Conservation (phyloP, 1,140 invertebrate genomes). For the Sogatella furcifera region DNA sequence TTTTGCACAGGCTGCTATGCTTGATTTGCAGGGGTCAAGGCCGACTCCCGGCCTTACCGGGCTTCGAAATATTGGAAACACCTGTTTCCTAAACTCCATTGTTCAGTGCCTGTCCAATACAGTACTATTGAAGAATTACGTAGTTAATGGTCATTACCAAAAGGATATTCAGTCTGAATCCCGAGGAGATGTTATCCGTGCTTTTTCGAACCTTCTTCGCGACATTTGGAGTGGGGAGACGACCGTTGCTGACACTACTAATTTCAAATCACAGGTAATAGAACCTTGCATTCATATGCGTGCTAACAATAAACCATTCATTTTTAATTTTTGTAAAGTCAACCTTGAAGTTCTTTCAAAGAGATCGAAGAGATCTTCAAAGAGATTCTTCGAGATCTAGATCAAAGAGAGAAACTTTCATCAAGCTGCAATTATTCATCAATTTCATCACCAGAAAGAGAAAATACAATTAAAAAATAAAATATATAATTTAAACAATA, state of each 20-base stretch:
- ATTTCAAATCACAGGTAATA: slow-evolving; percentile 66
- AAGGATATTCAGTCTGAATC: slow-evolving; percentile 66
- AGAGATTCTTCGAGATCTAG: no score
- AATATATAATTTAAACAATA: no score
- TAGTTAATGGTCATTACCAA: slow-evolving; percentile 51
- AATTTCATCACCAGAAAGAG: no score
- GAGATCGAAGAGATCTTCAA: no score
- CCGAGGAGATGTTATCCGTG: slow-evolving; percentile 74
- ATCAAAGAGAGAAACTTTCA: no score
- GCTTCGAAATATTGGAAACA: slow-evolving; percentile 86
- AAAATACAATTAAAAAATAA: no score
- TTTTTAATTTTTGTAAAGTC: no score
- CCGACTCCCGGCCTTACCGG: slow-evolving; percentile 57
- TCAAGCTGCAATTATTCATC: no score
- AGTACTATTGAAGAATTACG: slow-evolving; percentile 63
- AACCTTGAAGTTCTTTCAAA: no score
- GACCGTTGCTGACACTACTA: slow-evolving; percentile 59
- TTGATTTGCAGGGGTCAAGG: not conserved
- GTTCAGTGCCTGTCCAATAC: slow-evolving; percentile 90
- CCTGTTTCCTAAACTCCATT: slow-evolving; percentile 96
- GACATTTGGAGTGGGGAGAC: slow-evolving; percentile 71
- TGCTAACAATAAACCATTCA: no score
- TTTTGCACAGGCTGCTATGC: no score
- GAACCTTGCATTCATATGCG: no score
- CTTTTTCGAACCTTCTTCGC: slow-evolving; percentile 72